Percentiles rank a stretch among this genome's conserved stretches.
These are phyloP conservation scores for Shargacucullia verbasci DNA, from an alignment of 2,888 invertebrate genomes.

Conservation along the genomic window DNA sequence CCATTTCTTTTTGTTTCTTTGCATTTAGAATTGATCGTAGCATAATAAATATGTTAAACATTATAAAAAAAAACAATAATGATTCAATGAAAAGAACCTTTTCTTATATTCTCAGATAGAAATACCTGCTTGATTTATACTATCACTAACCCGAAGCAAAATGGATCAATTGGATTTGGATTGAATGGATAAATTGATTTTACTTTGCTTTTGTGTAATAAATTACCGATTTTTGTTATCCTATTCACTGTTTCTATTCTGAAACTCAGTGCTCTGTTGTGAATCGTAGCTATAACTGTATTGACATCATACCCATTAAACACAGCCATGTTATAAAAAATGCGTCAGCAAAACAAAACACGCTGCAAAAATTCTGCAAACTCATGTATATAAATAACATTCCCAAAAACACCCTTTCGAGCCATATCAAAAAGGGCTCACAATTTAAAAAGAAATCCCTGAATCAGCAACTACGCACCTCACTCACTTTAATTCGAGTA, in stretches of 20 bases:
- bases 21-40: too few species aligned
- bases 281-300: conserved; percentile 24
- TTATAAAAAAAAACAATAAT: too few species aligned
- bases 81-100: too few species aligned
- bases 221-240: neutral
- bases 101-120: too few species aligned
- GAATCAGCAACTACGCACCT: conserved; percentile 50
- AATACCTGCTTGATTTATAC: neutral
- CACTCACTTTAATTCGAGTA: conserved; percentile 61
- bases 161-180: too few species aligned
- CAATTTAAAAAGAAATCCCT: conserved; percentile 49
- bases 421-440: conserved; percentile 28
- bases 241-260: neutral
- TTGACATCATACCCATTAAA: conserved; percentile 28
- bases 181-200: conserved; percentile 3
- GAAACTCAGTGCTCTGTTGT: too few species aligned
- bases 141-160: neutral
- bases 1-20: too few species aligned
- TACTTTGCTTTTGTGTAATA: neutral
- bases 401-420: conserved; percentile 29
- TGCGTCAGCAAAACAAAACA: conserved; percentile 41
- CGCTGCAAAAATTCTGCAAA: conserved; percentile 38
- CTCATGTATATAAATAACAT: conserved; percentile 46
- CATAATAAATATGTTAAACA: too few species aligned
- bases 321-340: conserved; percentile 38